These are phyloP conservation scores for Scartelaos histophorus DNA, from an alignment of 2,113 vertebrate species.

Conservation along the genomic window DNA sequence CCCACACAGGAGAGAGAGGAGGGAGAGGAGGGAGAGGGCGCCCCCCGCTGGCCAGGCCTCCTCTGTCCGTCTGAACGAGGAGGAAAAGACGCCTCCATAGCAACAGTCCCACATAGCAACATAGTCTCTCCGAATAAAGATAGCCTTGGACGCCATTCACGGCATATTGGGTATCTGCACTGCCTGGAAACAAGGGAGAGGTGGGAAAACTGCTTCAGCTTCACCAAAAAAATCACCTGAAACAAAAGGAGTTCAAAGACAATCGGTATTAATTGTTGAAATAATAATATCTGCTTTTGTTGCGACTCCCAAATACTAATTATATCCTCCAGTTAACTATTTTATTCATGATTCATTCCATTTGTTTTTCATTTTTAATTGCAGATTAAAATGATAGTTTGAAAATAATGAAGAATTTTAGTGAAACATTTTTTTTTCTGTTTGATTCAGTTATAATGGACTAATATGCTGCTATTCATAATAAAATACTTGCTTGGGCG, in stretches of 20 bases:
- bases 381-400: too few relatives aligned
- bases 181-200: constrained; percentile 40
- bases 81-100: constrained; percentile 72
- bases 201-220: constrained; percentile 18
- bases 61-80: constrained; percentile 51
- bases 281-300: neutral
- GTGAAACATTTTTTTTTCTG: too few relatives aligned
- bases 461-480: too few relatives aligned
- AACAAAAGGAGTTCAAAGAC: neutral
- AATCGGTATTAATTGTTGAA: neutral
- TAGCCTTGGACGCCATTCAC: constrained; percentile 63
- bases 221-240: constrained; percentile 5
- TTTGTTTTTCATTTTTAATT: too few relatives aligned
- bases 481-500: too few relatives aligned
- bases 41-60: constrained; percentile 74
- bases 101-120: constrained; percentile 82
- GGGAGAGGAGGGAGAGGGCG: constrained; percentile 66
- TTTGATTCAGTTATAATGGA: too few relatives aligned
- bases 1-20: constrained; percentile 18
- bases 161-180: constrained; percentile 33
- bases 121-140: constrained; percentile 66
- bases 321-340: too few relatives aligned
- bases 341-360: too few relatives aligned
- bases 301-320: too few relatives aligned
- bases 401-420: too few relatives aligned